Evolutionary conservation across 2,888 invertebrate genomes (phyloP), one percentile per base, ranked within the genome.

Genomic region (Metopia argyrocephala): DNA sequence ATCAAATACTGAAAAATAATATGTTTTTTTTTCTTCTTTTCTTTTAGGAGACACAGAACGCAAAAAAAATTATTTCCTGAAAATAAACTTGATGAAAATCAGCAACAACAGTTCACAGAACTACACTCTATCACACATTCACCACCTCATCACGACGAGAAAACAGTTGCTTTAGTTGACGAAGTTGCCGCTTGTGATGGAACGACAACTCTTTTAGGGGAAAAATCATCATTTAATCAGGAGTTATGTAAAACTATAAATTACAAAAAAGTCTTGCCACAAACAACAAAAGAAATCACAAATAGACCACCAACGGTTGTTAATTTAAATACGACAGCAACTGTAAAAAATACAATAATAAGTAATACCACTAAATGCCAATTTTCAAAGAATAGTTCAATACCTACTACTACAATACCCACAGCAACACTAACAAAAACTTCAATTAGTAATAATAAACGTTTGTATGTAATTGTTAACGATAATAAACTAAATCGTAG

Each of bases 361-460:
- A 48, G 21, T 48, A 68, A 50, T 28, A 73, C 54, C 18, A 46
- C 61, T 38, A 66, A 78, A 48, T 66, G 78, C 54, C 59, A 73
- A 61, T 56, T 68, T 66, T 56, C 66, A 3, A 66, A 38, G 15
- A 38, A 62, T 56, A 78, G 48, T 21, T 48, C 61, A 61, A 38
- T 38, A 28, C 2, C 15, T 38, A 52, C 21, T 38, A 23, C 18
- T 31, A 2, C 18, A 2, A n/a, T 4, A 20, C 6, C 57, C 18
- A n/a, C 31, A 59, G 15, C 28, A 6, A n/a, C 27, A 9, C 9
- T 20, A 52, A 27, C 9, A 45, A 52, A 4, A 45, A 45, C 18
- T n/a, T n/a, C n/a, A n/a, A n/a, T n/a, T n/a, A 56, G 27, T 27
- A 50, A 25, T 7, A 57, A 57, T 12, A 76, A 71, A 28, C 59